Base-by-base conservation (phyloP, 2,888 invertebrate genomes). In the Xanthia togata region DNA sequence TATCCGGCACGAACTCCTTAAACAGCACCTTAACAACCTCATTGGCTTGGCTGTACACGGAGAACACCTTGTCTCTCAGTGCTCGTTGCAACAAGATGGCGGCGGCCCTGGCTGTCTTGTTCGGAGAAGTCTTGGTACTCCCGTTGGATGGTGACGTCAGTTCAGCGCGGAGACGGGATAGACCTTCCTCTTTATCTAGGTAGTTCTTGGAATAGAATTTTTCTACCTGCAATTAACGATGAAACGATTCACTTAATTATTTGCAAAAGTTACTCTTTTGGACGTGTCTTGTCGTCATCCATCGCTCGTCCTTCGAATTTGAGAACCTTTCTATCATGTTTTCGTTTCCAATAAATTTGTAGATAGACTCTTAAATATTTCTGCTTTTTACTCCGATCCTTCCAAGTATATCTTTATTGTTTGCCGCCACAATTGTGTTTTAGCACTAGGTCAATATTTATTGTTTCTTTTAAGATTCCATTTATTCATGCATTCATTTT, bases 171-270 rank as follows among this genome's bases (percentile, higher is more conserved):
- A 99, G 94, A 31, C 97, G 97, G 81, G 97, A 97, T n/a, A 99
- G 93, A 0, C 98, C 98, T 90, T 98, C 98, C 92, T 99, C 99
- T 91, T 99, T 98, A 92, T 99, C 98, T 65, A 98, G 97, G 94
- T 98, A 99, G 93, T 98, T 98, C 89, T 99, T 98, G 9, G 98
- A 98, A 94, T 98, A 99, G 93, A 98, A 98, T 91, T 98, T 98
- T 93, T 99, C 99, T 4, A 99, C 98, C 98, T 98, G 90, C 0
- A 55, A n/a, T 55, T n/a, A 55, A 55, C 4, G n/a, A 55, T 53
- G 23, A 2, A 53, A 53, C 20, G 20, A 23, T 50, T 23, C 50
- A 50, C 23, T 20, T 50, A 20, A 50, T 6, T 53, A 23, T 3
- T 53, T 23, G 23, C 23, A 53, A 53, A 8, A 53, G 8, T 20